Evolutionary conservation across 2,797 vertebrate species (phyloP).

Genomic region (Pyrocephalus nanus): DNA sequence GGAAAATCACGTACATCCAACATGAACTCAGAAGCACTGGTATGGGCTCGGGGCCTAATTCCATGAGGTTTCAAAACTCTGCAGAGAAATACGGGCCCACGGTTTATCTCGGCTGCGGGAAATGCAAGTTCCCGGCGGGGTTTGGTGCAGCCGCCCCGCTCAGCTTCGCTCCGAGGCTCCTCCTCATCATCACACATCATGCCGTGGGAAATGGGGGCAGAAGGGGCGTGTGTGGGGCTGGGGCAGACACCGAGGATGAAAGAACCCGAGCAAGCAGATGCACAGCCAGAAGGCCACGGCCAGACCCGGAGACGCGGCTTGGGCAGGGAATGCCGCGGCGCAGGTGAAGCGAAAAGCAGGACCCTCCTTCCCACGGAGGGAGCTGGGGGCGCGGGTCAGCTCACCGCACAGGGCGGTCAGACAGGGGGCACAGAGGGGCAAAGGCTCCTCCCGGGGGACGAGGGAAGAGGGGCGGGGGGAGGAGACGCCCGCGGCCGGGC

Average conservation of each 20-base stretch:
- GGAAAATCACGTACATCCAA: neutral
- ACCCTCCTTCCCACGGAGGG: fast-evolving
- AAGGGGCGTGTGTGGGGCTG: neutral
- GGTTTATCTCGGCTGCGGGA: neutral
- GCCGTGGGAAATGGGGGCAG: fast-evolving
- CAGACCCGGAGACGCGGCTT: neutral
- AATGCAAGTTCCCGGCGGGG: fast-evolving
- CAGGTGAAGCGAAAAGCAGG: neutral
- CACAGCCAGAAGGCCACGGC: fast-evolving
- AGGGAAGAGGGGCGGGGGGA: neutral
- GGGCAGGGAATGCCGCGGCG: neutral
- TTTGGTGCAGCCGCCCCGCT: neutral
- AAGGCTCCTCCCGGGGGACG: neutral
- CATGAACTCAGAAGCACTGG: neutral
- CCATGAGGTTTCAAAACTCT: neutral
- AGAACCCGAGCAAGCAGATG: neutral
- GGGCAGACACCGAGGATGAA: fast-evolving
- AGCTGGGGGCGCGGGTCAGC: fast-evolving
- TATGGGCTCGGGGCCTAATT: neutral
- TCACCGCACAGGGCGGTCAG: too few relatives aligned
- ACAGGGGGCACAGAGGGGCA: too few relatives aligned
- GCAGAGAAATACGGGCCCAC: neutral
- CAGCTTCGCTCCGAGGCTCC: neutral
- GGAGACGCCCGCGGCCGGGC: neutral
- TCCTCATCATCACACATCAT: neutral